phyloP scores from a whole-genome alignment of 2,888 invertebrate species.

The Ischnus inquisitorius region DNA sequence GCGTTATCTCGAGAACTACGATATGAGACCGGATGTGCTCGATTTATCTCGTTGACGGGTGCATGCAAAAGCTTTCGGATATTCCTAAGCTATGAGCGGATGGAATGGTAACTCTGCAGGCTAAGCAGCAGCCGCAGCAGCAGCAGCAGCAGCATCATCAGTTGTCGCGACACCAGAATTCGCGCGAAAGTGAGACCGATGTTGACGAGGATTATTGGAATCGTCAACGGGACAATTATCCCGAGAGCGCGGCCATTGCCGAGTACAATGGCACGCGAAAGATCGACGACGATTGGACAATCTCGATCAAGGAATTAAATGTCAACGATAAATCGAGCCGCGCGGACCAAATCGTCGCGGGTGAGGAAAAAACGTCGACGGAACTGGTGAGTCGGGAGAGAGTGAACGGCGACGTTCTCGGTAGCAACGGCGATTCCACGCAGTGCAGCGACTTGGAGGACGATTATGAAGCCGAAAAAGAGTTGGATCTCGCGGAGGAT shows the following conservation, averaged over 20 bases:
- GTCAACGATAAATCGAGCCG: neutral
- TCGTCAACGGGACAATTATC: neutral
- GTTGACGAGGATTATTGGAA: conserved; percentile 39
- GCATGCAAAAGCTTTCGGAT: conserved; percentile 24
- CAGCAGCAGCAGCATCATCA: conserved; percentile 29
- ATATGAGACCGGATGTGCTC: neutral
- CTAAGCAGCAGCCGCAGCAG: conserved; percentile 50
- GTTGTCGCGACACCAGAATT: neutral
- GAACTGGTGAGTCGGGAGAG: neutral
- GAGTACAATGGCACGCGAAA: neutral
- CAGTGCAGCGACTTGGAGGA: conserved; percentile 77
- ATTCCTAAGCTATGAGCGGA: conserved; percentile 63
- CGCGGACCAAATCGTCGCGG: neutral
- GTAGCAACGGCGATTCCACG: conserved; percentile 62
- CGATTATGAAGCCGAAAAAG: conserved; percentile 53
- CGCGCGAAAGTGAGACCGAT: neutral
- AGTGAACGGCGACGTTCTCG: conserved; percentile 8
- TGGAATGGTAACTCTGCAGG: conserved; percentile 70
- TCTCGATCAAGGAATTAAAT: neutral
- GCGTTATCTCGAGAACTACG: neutral
- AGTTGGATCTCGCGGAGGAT: conserved; percentile 42
- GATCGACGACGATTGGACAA: conserved; percentile 22
- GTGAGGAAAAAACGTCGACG: neutral
- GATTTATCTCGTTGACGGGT: neutral
- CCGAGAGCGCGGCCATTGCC: neutral